Evolutionary conservation across 92 coral and sea anemone species (phyloP), one percentile per base, ranked within the genome.

Genomic region (Zoanthus sociatus): DNA sequence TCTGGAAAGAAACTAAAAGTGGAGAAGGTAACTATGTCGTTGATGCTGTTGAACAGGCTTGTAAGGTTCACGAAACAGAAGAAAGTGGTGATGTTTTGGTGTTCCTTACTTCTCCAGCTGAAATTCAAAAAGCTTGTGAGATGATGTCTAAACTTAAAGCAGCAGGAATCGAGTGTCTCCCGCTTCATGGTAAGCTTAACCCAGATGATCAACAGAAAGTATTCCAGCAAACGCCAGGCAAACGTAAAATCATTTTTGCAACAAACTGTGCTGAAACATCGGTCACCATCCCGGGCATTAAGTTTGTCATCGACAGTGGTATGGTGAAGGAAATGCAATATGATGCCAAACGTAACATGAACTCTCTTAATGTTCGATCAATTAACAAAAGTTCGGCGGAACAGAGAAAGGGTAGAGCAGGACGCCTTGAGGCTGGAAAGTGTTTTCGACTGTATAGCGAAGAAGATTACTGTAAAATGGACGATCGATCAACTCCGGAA

Each of bases 241-340:
- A 95, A 79, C 96, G 99, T 47, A 97, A 97, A 78, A 93, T 97
- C 9, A 88, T 97, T 53, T 94, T 97, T 66, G 94, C 99, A 45
- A 97, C 98, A 10, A 97, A 97, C 87, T 95, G 99, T 89, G 99
- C 99, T 0, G 99, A 97, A 79, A 97, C 99, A 9, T 97, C 99
- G 44, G 83, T 97, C 73, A 97, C 99, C 7, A 95, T 97, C 56
- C 92, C 95, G 1, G 99, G 99, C 0, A 93, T 97, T 79, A 95
- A 90, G 92, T 95, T 91, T 82, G 98, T 97, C 14, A 89, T 97
- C 69, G 99, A 97, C 88, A 95, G 93, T 42, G 99, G 99, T 32
- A 92, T 89, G 92, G 98, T 92, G n/a, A 97, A 97, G 79, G 98
- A 97, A 77, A 92, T 95, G 94, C 91, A 90, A 63, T 97, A 92